Evolutionary conservation across 1,140 invertebrate species (phyloP).

Genomic region (Lepidurus packardi): DNA sequence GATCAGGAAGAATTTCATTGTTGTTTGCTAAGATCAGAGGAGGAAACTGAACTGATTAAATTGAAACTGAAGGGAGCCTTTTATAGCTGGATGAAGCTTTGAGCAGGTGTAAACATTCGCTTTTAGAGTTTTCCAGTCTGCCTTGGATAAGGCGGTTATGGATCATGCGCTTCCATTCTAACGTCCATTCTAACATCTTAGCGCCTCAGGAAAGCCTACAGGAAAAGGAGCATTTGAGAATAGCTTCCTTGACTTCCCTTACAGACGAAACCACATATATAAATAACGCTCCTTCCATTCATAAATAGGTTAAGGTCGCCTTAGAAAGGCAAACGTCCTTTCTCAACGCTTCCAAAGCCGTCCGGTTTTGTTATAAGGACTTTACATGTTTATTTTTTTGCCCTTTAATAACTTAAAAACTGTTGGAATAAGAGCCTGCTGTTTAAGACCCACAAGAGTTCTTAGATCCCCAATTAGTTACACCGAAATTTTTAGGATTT

Average conservation of each 20-base stretch:
- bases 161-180: not conserved
- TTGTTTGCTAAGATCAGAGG: not conserved
- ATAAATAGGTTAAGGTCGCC: too few relatives aligned
- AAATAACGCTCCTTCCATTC: not conserved
- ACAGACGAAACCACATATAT: not conserved
- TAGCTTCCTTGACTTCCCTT: not conserved
- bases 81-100: not conserved
- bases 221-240: not conserved
- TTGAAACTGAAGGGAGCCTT: not conserved
- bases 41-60: not conserved
- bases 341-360: too few relatives aligned
- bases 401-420: too few relatives aligned
- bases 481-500: too few relatives aligned
- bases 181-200: not conserved
- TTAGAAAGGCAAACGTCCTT: too few relatives aligned
- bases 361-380: too few relatives aligned
- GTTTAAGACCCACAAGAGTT: too few relatives aligned
- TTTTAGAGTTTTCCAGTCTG: not conserved
- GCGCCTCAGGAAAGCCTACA: not conserved
- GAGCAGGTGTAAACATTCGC: not conserved
- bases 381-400: too few relatives aligned
- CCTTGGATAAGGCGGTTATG: not conserved
- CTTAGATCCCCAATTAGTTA: too few relatives aligned
- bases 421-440: too few relatives aligned
- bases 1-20: slow-evolving; percentile 15